Conservation (phyloP, 2,113 vertebrate genomes). For the Nothocercus nigrocapillus region DNA sequence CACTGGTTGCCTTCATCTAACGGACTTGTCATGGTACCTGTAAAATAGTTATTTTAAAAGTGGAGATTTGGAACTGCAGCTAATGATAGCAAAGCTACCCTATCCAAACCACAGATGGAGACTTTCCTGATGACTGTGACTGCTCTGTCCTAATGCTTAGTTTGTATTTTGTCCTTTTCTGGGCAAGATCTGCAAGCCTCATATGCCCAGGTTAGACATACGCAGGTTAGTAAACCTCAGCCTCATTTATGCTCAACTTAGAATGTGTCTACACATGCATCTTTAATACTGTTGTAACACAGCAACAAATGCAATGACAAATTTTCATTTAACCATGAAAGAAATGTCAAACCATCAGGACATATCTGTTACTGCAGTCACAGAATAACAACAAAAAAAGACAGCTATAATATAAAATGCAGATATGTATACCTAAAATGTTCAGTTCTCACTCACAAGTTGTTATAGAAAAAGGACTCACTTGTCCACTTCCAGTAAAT, state of each 20-base stretch:
- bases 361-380: rapidly evolving
- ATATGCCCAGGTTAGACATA: background rate
- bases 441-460: background rate
- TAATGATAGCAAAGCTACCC: background rate
- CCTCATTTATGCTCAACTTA: background rate
- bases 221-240: background rate
- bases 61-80: background rate
- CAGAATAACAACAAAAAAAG: background rate
- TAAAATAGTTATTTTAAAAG: background rate
- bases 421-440: background rate
- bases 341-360: background rate
- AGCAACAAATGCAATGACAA: background rate
- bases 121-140: background rate
- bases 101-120: background rate
- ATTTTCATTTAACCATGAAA: background rate
- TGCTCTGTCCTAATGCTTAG: background rate
- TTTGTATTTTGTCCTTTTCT: background rate
- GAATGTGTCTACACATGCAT: background rate
- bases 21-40: background rate
- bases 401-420: background rate
- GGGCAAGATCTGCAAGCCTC: background rate
- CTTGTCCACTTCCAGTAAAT: slow-evolving; percentile 33
- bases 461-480: background rate
- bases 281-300: background rate
- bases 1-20: background rate